Evolutionary conservation across 2,113 vertebrate genomes (phyloP), one percentile per base, ranked within the genome.

Genomic region (Falco punctatus): DNA sequence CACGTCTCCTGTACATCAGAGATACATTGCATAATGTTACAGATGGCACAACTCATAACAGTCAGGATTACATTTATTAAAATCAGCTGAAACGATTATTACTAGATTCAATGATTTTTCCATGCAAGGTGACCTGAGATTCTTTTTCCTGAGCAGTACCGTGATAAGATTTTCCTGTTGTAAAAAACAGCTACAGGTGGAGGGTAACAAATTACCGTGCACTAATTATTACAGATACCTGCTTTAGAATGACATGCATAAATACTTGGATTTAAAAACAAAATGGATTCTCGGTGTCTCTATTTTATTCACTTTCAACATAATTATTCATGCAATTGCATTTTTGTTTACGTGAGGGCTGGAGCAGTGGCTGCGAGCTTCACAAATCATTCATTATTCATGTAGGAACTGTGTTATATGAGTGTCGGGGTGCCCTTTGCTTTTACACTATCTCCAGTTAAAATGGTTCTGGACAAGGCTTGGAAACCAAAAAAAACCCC

Each of bases 1-100:
- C 89, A 82, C 18, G 16, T 91, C 67, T 65, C 89, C 81, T 90
- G 59, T 42, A 67, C 1, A 0, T 42, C 81, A 75, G 81, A 91
- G 77, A 94, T 49, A 85, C 46, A 73, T 96, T 95, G 94, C 97
- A 97, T 97, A 97, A 96, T 78, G 95, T 73, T 96, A 88, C 97
- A 97, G 97, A 96, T 96, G 96, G 94, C 92, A 86, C 58, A 88
- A 87, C 84, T 94, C 84, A 12, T 74, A 91, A 70, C 84, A 87
- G 81, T 59, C 64, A 83, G 94, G 91, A 97, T 97, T 95, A 96
- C 84, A 77, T 82, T 94, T 90, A 95, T 83, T 90, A 95, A 91
- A 96, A 77, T 91, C 87, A 90, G 78, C 61, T 85, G 92, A 94
- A 94, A 93, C 78, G 40, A 83, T 91, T 91, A 92, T 94, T 93